Percentiles rank a stretch among this genome's conserved stretches.
phyloP scores from a whole-genome alignment of 2,888 invertebrate genomes.

The Cerastis leucographa region DNA sequence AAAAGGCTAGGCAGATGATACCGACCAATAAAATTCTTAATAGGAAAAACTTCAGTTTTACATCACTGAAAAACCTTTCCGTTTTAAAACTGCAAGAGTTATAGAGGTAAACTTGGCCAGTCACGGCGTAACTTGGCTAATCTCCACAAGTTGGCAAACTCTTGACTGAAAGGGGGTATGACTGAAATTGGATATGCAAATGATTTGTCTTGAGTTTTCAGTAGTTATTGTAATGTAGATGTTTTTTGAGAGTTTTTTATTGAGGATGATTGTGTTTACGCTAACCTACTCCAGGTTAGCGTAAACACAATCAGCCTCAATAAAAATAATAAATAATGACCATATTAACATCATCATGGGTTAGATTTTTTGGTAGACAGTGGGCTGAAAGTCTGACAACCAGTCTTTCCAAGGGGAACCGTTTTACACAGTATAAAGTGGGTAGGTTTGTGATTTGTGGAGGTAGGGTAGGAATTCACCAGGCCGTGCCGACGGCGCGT shows the following conservation, averaged over 20 bases:
- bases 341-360: not conserved
- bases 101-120: slow-evolving; percentile 35
- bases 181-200: slow-evolving; percentile 32
- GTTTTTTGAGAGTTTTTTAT: no score
- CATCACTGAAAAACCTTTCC: slow-evolving; percentile 32
- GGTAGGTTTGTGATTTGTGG: no score
- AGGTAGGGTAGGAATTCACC: no score
- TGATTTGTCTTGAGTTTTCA: not conserved
- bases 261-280: no score
- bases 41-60: slow-evolving; percentile 37
- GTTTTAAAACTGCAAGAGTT: slow-evolving; percentile 41
- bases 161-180: not conserved
- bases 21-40: slow-evolving; percentile 21
- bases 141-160: slow-evolving; percentile 42
- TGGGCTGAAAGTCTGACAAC: not conserved
- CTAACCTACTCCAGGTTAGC: no score
- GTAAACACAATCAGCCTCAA: not conserved
- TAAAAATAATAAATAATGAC: not conserved
- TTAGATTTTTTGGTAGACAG: not conserved
- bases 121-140: slow-evolving; percentile 47
- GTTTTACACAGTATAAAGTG: not conserved
- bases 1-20: no score
- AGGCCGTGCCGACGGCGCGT: no score
- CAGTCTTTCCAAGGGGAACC: not conserved
- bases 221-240: not conserved